phyloP scores from a whole-genome alignment of 2,888 invertebrate genomes.

The Atrina japonica region DNA sequence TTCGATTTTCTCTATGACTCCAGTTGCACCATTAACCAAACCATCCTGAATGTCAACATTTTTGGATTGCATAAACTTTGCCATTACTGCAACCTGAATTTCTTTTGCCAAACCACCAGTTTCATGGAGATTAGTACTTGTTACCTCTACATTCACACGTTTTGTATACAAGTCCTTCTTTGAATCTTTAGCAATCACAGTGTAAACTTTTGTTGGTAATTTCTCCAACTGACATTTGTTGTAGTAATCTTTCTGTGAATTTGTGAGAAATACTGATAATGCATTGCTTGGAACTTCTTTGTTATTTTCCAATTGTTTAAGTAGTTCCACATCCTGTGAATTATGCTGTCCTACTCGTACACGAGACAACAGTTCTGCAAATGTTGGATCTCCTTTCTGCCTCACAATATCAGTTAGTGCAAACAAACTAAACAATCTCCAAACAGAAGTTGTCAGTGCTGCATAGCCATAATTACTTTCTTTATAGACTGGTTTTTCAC shows the following conservation, averaged over 20 bases:
- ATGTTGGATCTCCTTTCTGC: constrained; percentile 45
- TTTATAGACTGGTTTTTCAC: constrained; percentile 23
- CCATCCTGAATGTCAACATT: constrained; percentile 40
- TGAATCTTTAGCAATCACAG: constrained; percentile 30
- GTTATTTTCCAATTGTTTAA: not conserved
- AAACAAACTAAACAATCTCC: constrained; percentile 41
- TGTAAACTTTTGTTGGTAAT: constrained; percentile 1
- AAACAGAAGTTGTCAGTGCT: constrained; percentile 44
- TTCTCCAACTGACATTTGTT: constrained; percentile 20
- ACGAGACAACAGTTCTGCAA: constrained; percentile 43
- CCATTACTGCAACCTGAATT: constrained; percentile 23
- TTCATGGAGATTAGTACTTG: constrained; percentile 37
- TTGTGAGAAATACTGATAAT: constrained; percentile 13
- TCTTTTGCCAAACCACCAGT: constrained; percentile 32
- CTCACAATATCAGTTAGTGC: constrained; percentile 42
- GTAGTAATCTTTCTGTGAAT: constrained; percentile 7
- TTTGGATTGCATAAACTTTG: constrained; percentile 33
- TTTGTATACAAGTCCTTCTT: constrained; percentile 34
- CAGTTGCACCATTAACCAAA: constrained; percentile 45
- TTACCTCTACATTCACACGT: constrained; percentile 29
- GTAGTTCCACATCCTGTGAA: constrained; percentile 21
- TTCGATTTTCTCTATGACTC: constrained; percentile 32
- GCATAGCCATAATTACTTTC: not conserved
- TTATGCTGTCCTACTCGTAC: constrained; percentile 38
- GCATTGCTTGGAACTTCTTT: constrained; percentile 10